Evolutionary conservation across 2,113 vertebrate genomes (phyloP).

Genomic region (Furnarius figulus): DNA sequence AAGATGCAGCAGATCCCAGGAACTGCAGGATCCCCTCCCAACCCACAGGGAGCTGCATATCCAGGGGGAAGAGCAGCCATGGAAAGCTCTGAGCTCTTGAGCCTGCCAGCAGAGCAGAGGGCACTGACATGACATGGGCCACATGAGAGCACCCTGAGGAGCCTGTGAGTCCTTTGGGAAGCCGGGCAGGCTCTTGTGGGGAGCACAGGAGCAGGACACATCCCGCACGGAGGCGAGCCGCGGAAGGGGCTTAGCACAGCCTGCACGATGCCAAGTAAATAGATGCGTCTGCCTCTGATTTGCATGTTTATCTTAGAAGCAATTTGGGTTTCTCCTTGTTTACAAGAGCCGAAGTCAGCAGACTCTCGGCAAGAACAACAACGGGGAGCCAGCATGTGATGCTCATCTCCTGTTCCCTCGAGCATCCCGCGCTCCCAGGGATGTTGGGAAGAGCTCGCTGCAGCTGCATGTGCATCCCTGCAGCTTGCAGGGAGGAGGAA

Average conservation of each 20-base stretch:
- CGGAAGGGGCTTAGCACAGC: not conserved
- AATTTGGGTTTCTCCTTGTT: conserved; percentile 74
- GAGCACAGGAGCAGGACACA: not conserved
- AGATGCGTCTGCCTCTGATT: conserved; percentile 63
- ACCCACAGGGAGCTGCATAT: fast-evolving
- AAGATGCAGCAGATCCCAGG: not conserved
- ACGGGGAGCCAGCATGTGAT: conserved; percentile 35
- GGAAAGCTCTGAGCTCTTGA: not conserved
- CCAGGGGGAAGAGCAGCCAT: fast-evolving
- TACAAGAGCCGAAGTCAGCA: conserved; percentile 69
- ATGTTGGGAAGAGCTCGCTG: not conserved
- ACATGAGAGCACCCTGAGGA: not conserved
- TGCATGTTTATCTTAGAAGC: conserved; percentile 74
- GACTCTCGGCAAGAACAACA: conserved; percentile 54
- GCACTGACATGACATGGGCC: fast-evolving
- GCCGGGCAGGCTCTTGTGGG: not conserved
- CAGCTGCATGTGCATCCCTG: not conserved
- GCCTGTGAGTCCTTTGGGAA: fast-evolving
- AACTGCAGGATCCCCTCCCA: not conserved
- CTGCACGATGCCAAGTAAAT: conserved; percentile 13
- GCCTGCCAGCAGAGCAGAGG: not conserved
- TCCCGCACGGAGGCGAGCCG: not conserved
- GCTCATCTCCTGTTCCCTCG: conserved; percentile 41
- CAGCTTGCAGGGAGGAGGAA: not conserved
- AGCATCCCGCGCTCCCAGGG: not conserved